phyloP scores from a whole-genome alignment of 2,888 invertebrate species.

The Oscheius sp. region DNA sequence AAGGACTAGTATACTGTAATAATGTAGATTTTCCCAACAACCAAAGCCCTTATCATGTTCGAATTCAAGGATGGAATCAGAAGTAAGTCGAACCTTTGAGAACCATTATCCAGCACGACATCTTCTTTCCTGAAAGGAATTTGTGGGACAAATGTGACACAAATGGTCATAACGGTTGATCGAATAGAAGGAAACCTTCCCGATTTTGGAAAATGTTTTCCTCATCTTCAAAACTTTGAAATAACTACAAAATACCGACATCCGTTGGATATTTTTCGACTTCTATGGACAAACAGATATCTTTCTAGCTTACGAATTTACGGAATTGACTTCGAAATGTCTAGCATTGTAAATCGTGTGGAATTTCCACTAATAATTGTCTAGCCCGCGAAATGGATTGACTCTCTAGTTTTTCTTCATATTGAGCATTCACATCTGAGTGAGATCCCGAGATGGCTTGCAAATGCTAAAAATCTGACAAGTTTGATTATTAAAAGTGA shows the following conservation, averaged over 20 bases:
- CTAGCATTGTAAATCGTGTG: not conserved
- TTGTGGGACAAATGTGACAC: slow-evolving; percentile 7
- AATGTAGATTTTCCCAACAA: slow-evolving; percentile 27
- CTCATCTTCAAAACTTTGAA: not conserved
- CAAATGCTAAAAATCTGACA: slow-evolving; percentile 19
- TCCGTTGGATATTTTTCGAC: not conserved
- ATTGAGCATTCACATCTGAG: slow-evolving; percentile 57
- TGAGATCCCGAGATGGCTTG: slow-evolving; percentile 59
- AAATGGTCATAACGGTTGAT: not conserved
- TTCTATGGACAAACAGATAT: not conserved
- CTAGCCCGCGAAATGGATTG: slow-evolving; percentile 13
- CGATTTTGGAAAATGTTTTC: slow-evolving; percentile 15
- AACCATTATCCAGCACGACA: not conserved
- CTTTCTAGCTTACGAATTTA: slow-evolving; percentile 2
- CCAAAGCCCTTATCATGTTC: not conserved
- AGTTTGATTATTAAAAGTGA: slow-evolving; percentile 3
- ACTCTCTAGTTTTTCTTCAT: slow-evolving; percentile 42
- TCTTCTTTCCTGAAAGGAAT: slow-evolving; percentile 6
- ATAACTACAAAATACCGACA: not conserved
- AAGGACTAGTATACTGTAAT: slow-evolving; percentile 7
- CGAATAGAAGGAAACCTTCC: not conserved
- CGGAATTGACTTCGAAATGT: slow-evolving; percentile 12
- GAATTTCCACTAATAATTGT: not conserved
- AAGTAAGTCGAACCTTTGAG: not conserved
- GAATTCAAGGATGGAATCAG: not conserved